Evolutionary conservation across 2,113 vertebrate genomes (phyloP).

Genomic region (Erinaceus europaeus): DNA sequence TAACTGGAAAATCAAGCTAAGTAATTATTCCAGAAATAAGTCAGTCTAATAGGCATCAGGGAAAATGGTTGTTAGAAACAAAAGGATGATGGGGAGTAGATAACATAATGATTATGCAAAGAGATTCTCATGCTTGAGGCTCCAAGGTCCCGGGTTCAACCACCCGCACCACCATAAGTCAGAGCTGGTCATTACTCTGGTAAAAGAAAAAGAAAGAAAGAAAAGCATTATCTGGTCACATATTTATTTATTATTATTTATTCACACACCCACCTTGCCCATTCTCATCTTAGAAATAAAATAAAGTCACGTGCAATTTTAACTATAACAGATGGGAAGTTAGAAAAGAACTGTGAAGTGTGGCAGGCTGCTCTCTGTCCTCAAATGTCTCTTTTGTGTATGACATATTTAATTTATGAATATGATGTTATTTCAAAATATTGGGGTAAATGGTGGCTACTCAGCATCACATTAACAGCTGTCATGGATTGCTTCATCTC

Average conservation of each 20-base stretch:
- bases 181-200: too few relatives aligned
- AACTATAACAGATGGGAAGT: neutral
- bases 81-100: too few relatives aligned
- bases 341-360: neutral
- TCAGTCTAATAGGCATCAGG: neutral
- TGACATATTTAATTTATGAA: neutral
- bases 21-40: neutral
- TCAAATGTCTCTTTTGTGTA: neutral
- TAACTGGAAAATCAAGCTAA: neutral
- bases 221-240: too few relatives aligned
- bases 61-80: neutral
- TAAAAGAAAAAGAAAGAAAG: too few relatives aligned
- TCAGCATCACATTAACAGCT: neutral
- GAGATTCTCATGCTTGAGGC: too few relatives aligned
- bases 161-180: too few relatives aligned
- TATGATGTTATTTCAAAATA: neutral
- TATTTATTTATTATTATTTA: too few relatives aligned
- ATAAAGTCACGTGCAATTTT: neutral
- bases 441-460: neutral
- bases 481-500: neutral
- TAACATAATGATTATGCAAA: too few relatives aligned
- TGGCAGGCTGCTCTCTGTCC: neutral
- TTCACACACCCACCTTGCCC: neutral
- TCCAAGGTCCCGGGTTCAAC: too few relatives aligned
- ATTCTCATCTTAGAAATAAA: neutral